These are phyloP conservation scores for Bungarus multicinctus DNA, from an alignment of 2,113 vertebrate genomes.

Conservation along the genomic window DNA sequence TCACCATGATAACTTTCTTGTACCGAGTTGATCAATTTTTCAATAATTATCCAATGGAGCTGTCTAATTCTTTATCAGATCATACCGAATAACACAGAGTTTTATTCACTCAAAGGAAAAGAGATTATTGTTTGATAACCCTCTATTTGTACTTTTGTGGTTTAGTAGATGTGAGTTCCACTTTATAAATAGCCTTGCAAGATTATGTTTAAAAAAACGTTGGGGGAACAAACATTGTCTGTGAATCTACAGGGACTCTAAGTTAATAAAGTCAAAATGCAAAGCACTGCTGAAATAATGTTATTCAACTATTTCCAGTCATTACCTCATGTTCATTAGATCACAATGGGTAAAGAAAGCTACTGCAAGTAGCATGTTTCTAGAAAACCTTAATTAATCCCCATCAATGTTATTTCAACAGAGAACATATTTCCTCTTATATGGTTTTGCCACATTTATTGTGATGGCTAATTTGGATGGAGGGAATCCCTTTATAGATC, in stretches of 20 bases:
- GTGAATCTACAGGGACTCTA: background rate
- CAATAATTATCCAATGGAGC: background rate
- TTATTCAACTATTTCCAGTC: background rate
- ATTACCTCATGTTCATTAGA: slow-evolving; percentile 2
- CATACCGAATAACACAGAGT: background rate
- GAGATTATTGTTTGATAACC: background rate
- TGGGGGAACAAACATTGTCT: background rate
- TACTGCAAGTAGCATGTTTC: background rate
- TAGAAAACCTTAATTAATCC: slow-evolving; percentile 6
- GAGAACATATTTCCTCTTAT: background rate
- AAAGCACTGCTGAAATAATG: background rate
- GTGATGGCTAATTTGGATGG: background rate
- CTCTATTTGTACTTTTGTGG: background rate
- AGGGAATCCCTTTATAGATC: background rate
- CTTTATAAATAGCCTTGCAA: background rate
- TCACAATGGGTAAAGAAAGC: background rate
- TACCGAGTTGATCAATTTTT: background rate
- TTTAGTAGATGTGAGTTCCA: background rate
- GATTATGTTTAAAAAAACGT: accelerated
- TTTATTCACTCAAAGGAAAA: background rate
- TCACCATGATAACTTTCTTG: background rate
- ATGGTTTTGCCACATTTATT: background rate
- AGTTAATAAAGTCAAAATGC: slow-evolving; percentile 9
- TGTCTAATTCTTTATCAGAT: background rate
- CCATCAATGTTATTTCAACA: background rate